phyloP scores from a whole-genome alignment of 2,888 invertebrate genomes.

The Acholoe squamosa region DNA sequence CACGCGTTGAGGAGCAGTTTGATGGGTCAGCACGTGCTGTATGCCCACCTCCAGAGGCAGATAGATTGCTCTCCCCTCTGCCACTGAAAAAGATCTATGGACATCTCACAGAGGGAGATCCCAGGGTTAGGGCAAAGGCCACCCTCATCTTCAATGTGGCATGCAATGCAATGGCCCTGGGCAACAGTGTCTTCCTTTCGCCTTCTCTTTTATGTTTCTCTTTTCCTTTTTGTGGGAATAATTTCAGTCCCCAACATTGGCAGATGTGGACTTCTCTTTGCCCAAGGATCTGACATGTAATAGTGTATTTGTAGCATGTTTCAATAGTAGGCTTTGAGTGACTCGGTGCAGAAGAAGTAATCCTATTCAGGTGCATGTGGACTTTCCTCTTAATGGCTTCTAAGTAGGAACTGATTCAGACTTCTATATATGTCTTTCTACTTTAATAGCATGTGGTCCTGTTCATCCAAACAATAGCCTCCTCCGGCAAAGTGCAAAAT shows the following conservation, averaged over 20 bases:
- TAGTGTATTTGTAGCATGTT: neutral
- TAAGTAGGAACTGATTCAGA: no score
- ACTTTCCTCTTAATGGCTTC: no score
- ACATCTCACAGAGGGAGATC: neutral
- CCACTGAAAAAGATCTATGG: neutral
- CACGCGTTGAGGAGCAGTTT: neutral
- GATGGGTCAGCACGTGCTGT: neutral
- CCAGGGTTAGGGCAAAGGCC: neutral
- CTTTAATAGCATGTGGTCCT: no score
- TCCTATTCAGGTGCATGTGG: no score
- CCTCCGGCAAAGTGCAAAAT: no score
- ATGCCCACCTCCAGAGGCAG: neutral
- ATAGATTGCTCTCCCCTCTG: neutral
- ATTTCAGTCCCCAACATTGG: neutral
- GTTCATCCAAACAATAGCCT: no score
- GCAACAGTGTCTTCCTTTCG: neutral
- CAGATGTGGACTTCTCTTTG: neutral
- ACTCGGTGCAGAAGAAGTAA: no score
- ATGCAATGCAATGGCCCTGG: neutral
- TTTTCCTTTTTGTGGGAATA: no score
- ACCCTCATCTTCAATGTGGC: conserved; percentile 1
- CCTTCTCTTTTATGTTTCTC: no score
- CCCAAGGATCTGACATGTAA: neutral
- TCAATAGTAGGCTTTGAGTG: neutral
- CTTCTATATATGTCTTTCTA: no score